phyloP scores from a whole-genome alignment of 1,140 invertebrate genomes.

The Drosophila sp. region DNA sequence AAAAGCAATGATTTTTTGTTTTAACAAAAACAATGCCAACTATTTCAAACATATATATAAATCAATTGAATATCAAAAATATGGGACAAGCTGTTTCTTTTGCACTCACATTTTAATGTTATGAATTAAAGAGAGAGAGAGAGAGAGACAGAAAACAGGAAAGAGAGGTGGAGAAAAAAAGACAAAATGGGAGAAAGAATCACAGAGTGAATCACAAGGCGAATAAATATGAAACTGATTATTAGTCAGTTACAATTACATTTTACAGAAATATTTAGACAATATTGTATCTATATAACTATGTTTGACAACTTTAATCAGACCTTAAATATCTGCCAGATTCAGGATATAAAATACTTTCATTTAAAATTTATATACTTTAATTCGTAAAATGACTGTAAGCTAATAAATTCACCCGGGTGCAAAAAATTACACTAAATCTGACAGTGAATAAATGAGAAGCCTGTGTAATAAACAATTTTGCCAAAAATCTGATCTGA shows the following conservation, averaged over 20 bases:
- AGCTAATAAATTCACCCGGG: no score
- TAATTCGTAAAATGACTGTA: no score
- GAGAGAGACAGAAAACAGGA: neutral
- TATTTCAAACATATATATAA: slow-evolving; percentile 7
- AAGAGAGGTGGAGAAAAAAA: no score
- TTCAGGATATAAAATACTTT: no score
- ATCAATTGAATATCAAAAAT: slow-evolving; percentile 27
- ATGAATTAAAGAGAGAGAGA: neutral
- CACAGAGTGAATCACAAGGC: no score
- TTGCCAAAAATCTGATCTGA: neutral
- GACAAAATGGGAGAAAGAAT: no score
- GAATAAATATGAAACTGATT: no score
- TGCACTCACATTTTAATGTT: slow-evolving; percentile 15
- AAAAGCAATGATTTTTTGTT: slow-evolving; percentile 30
- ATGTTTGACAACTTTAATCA: neutral
- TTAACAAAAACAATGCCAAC: slow-evolving; percentile 19
- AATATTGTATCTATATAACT: neutral
- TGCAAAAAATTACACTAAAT: no score
- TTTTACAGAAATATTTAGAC: neutral
- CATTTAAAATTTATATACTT: neutral
- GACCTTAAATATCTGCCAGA: neutral
- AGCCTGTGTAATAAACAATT: neutral
- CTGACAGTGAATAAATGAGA: neutral
- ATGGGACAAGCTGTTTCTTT: neutral
- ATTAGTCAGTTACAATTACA: no score